Evolutionary conservation across 2,888 invertebrate genomes (phyloP), one percentile per base, ranked within the genome.

Genomic region (Eurytoma californica): DNA sequence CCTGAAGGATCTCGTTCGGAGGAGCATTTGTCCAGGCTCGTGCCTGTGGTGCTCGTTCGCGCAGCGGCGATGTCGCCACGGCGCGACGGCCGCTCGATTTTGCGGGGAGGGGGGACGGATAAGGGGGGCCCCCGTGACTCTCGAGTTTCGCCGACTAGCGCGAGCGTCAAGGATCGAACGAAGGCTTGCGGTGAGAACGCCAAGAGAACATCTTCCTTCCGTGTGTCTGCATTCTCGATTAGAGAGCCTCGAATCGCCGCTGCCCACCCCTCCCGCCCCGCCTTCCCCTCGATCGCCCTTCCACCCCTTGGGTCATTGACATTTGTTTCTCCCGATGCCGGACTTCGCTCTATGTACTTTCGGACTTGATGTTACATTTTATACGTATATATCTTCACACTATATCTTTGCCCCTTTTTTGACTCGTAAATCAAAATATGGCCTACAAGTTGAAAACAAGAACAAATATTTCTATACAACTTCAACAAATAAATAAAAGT

Each of bases 11-110:
- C 86, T 63, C 68, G 58, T 58, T 49, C 2, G 86, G 84, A 85
- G 49, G 85, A 87, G 87, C 87, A 88, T 88, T 88, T 87, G 87
- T 88, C 87, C 86, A 83, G 82, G 82, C 82, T 86, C 87, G 85
- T 86, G 87, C 86, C 85, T 87, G 79, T 61, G 87, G 84, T 83
- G 83, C 83, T 84, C 84, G 85, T 85, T 84, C 83, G 84, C 82
- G 85, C 85, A 85, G 86, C 86, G 84, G 9, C 60, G 20, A 24
- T 24, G 24, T 18, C 20, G 28, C 14, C 30, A 30, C 30, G 39
- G 30, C 61, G 39, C 61, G 39, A 28, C 47, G 70, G 86, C 16
- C 77, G 24, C 85, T 86, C 86, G 86, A 86, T 86, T 86, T 84
- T 73, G 57, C 68, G 73, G 16, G 57, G 83, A 84, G 80, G 82